Evolutionary conservation across 2,888 invertebrate species (phyloP).

Genomic region (Cremastobaeus sp.): DNA sequence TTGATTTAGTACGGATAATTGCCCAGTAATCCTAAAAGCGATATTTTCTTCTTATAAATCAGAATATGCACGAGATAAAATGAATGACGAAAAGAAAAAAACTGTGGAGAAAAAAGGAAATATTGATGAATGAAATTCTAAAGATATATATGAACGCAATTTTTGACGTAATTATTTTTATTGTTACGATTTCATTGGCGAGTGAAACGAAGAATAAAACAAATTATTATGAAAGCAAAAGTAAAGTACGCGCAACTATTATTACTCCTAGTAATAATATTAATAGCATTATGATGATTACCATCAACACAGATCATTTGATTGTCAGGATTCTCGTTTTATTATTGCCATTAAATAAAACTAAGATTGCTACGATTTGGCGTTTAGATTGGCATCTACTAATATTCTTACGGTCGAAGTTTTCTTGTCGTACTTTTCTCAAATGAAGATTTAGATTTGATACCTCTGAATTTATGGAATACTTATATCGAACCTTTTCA

Average conservation of each 20-base stretch:
- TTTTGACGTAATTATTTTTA: constrained; percentile 49
- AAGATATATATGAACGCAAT: constrained; percentile 40
- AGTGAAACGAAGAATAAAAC: constrained; percentile 9
- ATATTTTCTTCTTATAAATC: constrained; percentile 58
- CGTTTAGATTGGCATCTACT: constrained; percentile 25
- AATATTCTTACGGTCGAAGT: constrained; percentile 3
- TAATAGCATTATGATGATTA: constrained; percentile 66
- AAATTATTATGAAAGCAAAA: constrained; percentile 13
- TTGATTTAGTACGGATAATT: constrained; percentile 51
- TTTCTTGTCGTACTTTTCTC: constrained; percentile 37
- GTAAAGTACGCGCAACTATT: constrained; percentile 54
- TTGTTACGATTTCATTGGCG: constrained; percentile 42
- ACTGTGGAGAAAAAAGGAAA: constrained; percentile 2
- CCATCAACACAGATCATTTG: constrained; percentile 68
- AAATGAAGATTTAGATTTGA: no score
- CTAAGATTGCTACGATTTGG: neutral
- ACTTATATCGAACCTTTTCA: constrained; percentile 16
- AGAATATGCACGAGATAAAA: constrained; percentile 30
- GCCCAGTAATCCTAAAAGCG: constrained; percentile 53
- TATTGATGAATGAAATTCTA: constrained; percentile 51
- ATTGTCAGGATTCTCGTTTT: constrained; percentile 75
- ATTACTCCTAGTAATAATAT: constrained; percentile 69
- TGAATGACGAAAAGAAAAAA: constrained; percentile 19
- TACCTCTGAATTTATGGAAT: no score
- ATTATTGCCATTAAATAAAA: constrained; percentile 63